Percentiles rank a stretch among this genome's conserved stretches.
These are phyloP conservation scores for Sycon ciliatum DNA, from an alignment of 37 sponge, comb jelly and placozoan species.

Conservation along the genomic window DNA sequence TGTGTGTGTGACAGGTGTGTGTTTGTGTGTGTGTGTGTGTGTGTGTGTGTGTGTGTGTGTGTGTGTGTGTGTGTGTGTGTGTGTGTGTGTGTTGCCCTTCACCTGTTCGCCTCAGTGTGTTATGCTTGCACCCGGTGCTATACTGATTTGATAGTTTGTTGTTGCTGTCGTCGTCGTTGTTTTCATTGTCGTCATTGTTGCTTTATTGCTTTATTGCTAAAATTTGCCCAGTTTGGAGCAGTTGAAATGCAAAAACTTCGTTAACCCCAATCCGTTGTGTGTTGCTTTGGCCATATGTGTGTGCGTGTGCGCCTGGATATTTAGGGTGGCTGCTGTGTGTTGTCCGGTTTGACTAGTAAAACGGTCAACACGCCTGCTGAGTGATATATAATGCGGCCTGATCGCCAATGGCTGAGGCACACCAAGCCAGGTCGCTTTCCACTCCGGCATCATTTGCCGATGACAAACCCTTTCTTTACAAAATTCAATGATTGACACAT, in stretches of 20 bases:
- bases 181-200: neutral
- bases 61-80: conserved; percentile 29
- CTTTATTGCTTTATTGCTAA: too few species aligned
- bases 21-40: conserved; percentile 24
- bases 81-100: conserved; percentile 15
- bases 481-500: too few species aligned
- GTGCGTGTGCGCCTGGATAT: neutral
- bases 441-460: too few species aligned
- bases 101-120: neutral
- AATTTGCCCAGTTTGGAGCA: too few species aligned
- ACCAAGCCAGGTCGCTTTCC: too few species aligned
- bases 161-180: neutral
- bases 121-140: neutral
- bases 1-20: too few species aligned
- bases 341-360: neutral
- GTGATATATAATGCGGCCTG: too few species aligned
- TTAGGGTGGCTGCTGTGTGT: neutral
- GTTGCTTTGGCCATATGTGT: neutral
- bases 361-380: too few species aligned
- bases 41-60: conserved; percentile 26
- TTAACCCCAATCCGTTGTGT: too few species aligned
- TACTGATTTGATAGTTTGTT: neutral
- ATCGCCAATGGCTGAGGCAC: too few species aligned
- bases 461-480: too few species aligned
- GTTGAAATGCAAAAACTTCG: too few species aligned